phyloP scores from a whole-genome alignment of 2,888 invertebrate species.

The Sinhomidia bicolor region DNA sequence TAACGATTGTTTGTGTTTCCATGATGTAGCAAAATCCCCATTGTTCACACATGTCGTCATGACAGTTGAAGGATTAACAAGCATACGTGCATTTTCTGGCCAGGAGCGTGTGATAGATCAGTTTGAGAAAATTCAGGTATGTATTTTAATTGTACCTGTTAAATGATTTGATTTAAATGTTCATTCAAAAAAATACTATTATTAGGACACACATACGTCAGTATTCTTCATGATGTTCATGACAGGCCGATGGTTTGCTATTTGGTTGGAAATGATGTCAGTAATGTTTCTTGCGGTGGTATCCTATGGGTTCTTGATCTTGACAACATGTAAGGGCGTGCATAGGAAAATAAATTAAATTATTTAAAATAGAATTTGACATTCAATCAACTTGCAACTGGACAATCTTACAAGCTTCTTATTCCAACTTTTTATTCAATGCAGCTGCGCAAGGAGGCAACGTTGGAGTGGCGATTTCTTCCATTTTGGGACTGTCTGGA shows the following conservation, averaged over 20 bases:
- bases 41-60: constrained; percentile 61
- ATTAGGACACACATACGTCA: constrained; percentile 56
- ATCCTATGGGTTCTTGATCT: constrained; percentile 47
- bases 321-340: constrained; percentile 54
- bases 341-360: too few species aligned
- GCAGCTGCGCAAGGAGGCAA: constrained; percentile 45
- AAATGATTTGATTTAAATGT: neutral
- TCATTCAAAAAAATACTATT: too few species aligned
- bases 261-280: constrained; percentile 59
- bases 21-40: constrained; percentile 62
- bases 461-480: constrained; percentile 67
- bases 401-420: too few species aligned
- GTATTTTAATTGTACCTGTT: neutral
- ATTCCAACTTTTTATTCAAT: too few species aligned
- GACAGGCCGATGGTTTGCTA: constrained; percentile 50
- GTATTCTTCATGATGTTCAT: constrained; percentile 34
- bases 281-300: constrained; percentile 11
- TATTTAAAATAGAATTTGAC: too few species aligned
- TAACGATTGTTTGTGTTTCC: neutral
- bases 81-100: constrained; percentile 57
- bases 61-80: constrained; percentile 53
- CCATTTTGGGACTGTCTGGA: constrained; percentile 56
- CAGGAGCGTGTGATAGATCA: constrained; percentile 34
- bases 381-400: too few species aligned
- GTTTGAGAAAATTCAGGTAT: constrained; percentile 54